Base-by-base conservation (phyloP, 2,888 invertebrate species). In the Ochropleura plecta region DNA sequence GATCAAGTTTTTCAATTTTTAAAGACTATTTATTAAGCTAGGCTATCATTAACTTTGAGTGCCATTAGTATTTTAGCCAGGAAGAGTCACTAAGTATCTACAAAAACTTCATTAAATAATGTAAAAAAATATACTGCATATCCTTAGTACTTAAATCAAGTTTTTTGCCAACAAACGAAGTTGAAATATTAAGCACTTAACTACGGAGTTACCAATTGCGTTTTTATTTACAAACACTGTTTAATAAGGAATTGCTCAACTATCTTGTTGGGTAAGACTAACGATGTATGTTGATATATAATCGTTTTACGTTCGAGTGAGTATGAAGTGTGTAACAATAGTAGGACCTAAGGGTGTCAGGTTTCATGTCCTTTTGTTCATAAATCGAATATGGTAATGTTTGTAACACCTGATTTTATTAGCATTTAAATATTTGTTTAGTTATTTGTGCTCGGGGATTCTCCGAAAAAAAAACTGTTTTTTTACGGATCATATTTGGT, bases 161-260 rank as follows among this genome's bases (percentile, higher is more conserved):
- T 73, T 59, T 76, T 72, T 79, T 73, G 46, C 64, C 7, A 73
- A 64, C 59, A 48, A 59, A 51, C n/a, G 30, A 53, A 67, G 42
- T 67, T 73, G 62, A 81, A 81, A 83, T 70, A 46, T 78, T 79
- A 18, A 73, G 74, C 79, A 63, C 62, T 67, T 70, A 79, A 67
- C 66, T 62, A 72, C 65, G 42, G 20, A 49, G 60, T 73, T 73
- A 73, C 62, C 40, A 71, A 82, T 86, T 84, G 79, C 86, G 57
- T 81, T 87, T 86, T 82, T 86, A 86, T 86, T 86, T 86, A 86
- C 86, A 81, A 86, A 86, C 84, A 84, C 82, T 78, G 77, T 79
- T 86, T 86, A 82, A 86, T 82, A 86, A 84, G 73, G 79, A 79
- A 86, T 86, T 86, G 80, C 88, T 66, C 65, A 77, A 87, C 86